Evolutionary conservation across 2,113 vertebrate genomes (phyloP), one percentile per base, ranked within the genome.

Genomic region (Caranx melampygus): DNA sequence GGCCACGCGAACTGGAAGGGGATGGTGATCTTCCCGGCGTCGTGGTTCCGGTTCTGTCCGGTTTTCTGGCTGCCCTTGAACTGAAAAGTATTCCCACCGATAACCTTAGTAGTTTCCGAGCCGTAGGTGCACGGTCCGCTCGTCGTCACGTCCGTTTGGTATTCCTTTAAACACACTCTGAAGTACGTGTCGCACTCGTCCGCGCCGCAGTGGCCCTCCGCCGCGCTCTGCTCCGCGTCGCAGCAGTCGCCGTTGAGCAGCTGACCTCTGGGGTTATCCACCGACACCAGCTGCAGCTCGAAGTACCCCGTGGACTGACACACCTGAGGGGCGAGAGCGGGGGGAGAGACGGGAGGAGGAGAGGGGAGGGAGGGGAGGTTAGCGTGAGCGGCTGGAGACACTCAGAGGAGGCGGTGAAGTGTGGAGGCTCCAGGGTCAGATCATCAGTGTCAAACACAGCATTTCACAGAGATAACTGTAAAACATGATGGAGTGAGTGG

Each of bases 1-100:
- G 97, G 97, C 98, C 98, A 99, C 0, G 97, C 96, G 69, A 97
- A 99, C 89, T 96, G 95, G 88, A 99, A 99, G 2, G 97, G 97
- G 47, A 99, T 97, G 83, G 94, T 79, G 89, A 98, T 95, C 93
- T 95, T 96, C 78, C 96, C 97, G 3, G 82, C 75, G 49, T 95
- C 95, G 79, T 92, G 90, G 85, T 87, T 92, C 67, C 88, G 94
- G 87, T 79, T 93, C 78, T 91, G 95, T 65, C 87, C 95, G 66
- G 87, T 94, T 89, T 90, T 95, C 93, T 91, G 90, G 79, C 75
- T 94, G 80, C 93, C 93, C 73, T 90, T 95, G 80, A 97, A 93
- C 89, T 95, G 94, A 95, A 98, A 96, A 94, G 95, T 97, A 96
- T 99, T 99, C 91, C 97, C 96, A 87, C 97, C 97, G 85, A 99